Evolutionary conservation across 37 sponge, comb jelly and placozoan genomes (phyloP).

Genomic region (Ephydatia muelleri): DNA sequence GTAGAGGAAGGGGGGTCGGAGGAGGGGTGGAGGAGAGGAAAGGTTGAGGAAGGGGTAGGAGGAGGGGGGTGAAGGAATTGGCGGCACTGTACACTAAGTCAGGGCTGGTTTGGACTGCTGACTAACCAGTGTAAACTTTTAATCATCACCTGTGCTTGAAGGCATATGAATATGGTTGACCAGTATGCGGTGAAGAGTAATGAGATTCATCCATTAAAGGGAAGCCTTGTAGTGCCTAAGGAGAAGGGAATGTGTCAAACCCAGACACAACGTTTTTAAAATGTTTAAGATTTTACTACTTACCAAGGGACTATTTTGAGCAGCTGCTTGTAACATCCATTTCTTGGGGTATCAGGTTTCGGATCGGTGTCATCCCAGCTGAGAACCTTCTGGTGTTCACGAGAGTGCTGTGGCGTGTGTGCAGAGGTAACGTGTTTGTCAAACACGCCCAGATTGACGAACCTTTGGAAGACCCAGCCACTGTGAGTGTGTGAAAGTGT

Average conservation of each 20-base stretch:
- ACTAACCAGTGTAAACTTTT: background rate
- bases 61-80: background rate
- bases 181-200: too few species aligned
- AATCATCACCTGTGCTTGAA: background rate
- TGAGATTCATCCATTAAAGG: too few species aligned
- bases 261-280: too few species aligned
- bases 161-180: background rate
- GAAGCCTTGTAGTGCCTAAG: too few species aligned
- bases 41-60: background rate
- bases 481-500: conserved; percentile 46
- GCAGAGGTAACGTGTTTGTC: conserved; percentile 96
- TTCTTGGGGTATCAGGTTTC: conserved; percentile 69
- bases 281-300: too few species aligned
- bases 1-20: background rate
- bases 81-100: background rate
- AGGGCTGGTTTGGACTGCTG: background rate
- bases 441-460: conserved; percentile 85
- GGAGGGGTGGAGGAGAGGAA: background rate
- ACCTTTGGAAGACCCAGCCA: conserved; percentile 84
- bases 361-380: conserved; percentile 92
- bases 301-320: too few species aligned
- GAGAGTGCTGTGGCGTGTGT: conserved; percentile 97
- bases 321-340: too few species aligned
- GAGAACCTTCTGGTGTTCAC: conserved; percentile 87
- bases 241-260: too few species aligned